phyloP scores from a whole-genome alignment of 53 echinoderm and acorn worm species.

The Hippasteria phrygiana region DNA sequence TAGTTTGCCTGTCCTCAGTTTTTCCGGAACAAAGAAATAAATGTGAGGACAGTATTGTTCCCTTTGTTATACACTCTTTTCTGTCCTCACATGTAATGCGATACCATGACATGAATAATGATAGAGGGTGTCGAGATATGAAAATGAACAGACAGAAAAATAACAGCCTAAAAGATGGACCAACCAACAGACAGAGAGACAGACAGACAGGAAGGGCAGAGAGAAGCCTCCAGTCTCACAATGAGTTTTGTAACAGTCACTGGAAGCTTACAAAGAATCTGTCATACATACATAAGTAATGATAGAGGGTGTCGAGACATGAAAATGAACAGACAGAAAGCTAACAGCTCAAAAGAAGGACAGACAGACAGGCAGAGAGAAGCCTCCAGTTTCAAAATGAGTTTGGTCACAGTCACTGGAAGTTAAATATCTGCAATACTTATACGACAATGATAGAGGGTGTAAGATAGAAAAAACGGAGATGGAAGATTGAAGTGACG shows the following conservation, averaged over 20 bases:
- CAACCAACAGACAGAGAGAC: background rate
- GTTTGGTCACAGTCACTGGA: conserved; percentile 76
- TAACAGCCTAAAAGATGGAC: background rate
- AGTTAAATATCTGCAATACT: conserved; percentile 85
- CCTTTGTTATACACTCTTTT: no score
- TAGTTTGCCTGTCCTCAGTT: no score
- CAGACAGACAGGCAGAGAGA: background rate
- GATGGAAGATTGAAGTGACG: no score
- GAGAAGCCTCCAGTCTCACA: no score
- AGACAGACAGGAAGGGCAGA: background rate
- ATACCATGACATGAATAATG: no score
- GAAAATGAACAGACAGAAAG: background rate
- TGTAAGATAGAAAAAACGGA: no score
- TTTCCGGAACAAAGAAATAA: no score
- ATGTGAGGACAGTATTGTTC: no score
- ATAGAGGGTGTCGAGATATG: background rate
- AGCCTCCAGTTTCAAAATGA: no score
- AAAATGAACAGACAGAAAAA: background rate
- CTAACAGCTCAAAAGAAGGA: background rate
- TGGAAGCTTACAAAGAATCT: conserved; percentile 81
- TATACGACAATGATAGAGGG: no score
- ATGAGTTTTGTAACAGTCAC: conserved; percentile 73
- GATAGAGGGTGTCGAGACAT: background rate
- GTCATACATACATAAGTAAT: conserved; percentile 70
- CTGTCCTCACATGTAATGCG: no score